These are phyloP conservation scores for Camptogramma bilineatum DNA, from an alignment of 2,888 invertebrate species.

Conservation along the genomic window DNA sequence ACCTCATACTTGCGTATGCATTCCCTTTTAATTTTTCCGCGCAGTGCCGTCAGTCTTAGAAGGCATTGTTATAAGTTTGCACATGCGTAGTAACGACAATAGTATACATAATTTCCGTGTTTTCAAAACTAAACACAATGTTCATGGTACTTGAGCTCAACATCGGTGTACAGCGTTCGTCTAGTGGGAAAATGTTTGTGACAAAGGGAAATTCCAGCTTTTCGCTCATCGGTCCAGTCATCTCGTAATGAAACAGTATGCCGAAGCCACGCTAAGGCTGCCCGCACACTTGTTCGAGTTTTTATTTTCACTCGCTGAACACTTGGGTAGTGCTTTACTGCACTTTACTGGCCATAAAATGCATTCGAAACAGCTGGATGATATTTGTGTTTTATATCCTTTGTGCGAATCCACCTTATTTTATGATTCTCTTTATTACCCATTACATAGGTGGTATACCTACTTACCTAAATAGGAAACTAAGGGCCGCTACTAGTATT, in stretches of 20 bases:
- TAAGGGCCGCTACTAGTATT: background rate
- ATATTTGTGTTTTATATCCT: constrained; percentile 46
- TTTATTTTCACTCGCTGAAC: constrained; percentile 66
- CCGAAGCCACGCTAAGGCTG: constrained; percentile 55
- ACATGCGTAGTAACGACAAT: no score
- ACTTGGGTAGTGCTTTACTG: constrained; percentile 57
- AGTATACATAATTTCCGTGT: no score
- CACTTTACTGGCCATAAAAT: constrained; percentile 57
- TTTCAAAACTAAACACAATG: constrained; percentile 37
- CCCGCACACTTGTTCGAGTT: constrained; percentile 55
- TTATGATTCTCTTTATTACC: constrained; percentile 41
- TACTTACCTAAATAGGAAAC: constrained; percentile 9
- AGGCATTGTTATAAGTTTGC: no score
- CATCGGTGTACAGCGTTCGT: constrained; percentile 40
- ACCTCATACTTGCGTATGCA: no score
- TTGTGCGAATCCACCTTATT: constrained; percentile 43
- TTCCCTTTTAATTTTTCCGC: no score
- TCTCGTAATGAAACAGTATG: constrained; percentile 75
- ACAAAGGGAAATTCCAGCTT: constrained; percentile 73
- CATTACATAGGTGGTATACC: constrained; percentile 13
- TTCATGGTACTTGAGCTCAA: constrained; percentile 28
- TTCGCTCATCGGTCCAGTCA: constrained; percentile 67
- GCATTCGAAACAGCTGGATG: constrained; percentile 53
- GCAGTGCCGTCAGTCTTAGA: no score
- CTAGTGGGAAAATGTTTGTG: constrained; percentile 57